Evolutionary conservation across 2,113 vertebrate genomes (phyloP), one percentile per base, ranked within the genome.

Genomic region (Ivindomyrus marchei): DNA sequence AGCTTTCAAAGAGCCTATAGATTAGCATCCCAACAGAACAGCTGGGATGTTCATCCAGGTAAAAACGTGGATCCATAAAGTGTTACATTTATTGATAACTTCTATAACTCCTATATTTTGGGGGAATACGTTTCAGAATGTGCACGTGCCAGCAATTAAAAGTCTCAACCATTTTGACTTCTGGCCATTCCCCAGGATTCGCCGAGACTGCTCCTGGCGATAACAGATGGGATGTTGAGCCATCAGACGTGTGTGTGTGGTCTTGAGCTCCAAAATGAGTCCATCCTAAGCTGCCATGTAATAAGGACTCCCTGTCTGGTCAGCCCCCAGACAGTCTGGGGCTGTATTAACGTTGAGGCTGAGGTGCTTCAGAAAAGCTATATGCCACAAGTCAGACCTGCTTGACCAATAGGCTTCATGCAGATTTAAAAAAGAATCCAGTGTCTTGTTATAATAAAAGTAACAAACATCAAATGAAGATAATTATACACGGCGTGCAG

Each of bases 391-490:
- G 17, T 42, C n/a, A 80, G 74, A 80, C 10, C 74, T 42, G 4
- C 15, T 42, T 85, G 45, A n/a, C 83, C 45, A 21, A 11, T 10
- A 47, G 83, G 45, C 83, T 85, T 85, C 42, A 4, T 85, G 19
- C 45, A 85, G 3, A 27, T 47, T n/a, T 47, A 4, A 47, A 46
- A 19, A 85, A 46, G 21, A 24, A 27, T 47, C 83, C 9, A n/a
- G 45, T n/a, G 3, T 19, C 39, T 39, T 46, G 45, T 19, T 21
- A 83, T 83, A 45, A 31, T 74, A 74, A 74, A 83, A 45, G 56
- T 62, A n/a, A 62, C 56, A 62, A 62, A n/a, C 24, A 85, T 85
- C 83, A 85, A 47, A 85, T 85, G n/a, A 46, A 85, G 83, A 85
- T 85, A 85, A 24, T 85, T 45, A 47, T 47, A 85, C 3, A 47